Base-by-base conservation (phyloP, 2,888 invertebrate genomes). In the Polydrusus pterygomalis region DNA sequence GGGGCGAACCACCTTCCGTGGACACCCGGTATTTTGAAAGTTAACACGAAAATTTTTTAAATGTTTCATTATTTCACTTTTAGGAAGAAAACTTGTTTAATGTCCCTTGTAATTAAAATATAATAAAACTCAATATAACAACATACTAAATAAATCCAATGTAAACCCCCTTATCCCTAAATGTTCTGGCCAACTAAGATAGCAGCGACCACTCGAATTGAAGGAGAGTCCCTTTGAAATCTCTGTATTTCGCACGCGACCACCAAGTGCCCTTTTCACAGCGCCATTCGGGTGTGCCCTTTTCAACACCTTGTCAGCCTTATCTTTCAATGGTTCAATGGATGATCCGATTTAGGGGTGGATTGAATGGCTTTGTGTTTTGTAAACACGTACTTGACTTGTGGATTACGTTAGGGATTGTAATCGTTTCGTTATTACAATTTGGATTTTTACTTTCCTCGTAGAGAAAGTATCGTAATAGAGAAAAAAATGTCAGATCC, bases 241-340 rank as follows among this genome's bases (percentile, higher is more conserved):
- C 45, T 56, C 70, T 43, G 60, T 70, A 70, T 60, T 63, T 11
- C 49, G 63, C 70, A 70, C 70, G 70, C 70, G 70, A 70, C 63
- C 70, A 51, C 70, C 62, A 70, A 70, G 51, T 34, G 62, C 51
- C 38, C 70, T 47, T 62, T 70, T 60, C 30, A 30, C 30, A 60
- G 17, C 7, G 38, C 58, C 34, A 17, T 34, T 25, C 38, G 34
- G 15, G 38, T 15, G 17, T 34, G 38, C 38, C 70, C 70, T 51
- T 70, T 70, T 70, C 60, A 62, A 51, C 70, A 49, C 70, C 60
- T 68, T 68, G 68, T 68, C 20, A 49, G 18, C 38, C 45, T 70
- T 40, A 70, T 70, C 70, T 63, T 51, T 49, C 9, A 47, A 34
- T 30, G 70, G 60, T 49, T 60, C 47, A 60, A 60, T 47, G 70